A percentile compares a stretch with the other conserved stretches of the same genome.
phyloP scores from a whole-genome alignment of 2,888 invertebrate species.

The Ischnura elegans region DNA sequence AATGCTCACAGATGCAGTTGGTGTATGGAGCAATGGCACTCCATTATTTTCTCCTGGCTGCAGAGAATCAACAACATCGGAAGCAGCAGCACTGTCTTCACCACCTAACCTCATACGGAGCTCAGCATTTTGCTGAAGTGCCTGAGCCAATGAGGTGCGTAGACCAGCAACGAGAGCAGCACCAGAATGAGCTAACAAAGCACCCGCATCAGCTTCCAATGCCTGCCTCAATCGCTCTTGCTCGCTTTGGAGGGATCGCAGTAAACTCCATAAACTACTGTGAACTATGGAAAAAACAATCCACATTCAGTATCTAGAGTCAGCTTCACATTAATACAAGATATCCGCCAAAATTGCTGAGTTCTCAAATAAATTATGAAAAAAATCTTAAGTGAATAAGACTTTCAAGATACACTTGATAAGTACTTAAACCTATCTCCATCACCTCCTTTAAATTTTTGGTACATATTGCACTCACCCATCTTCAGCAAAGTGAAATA shows the following conservation, averaged over 20 bases:
- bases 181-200: constrained; percentile 71
- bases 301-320: no score
- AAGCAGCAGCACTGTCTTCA: constrained; percentile 25
- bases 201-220: constrained; percentile 79
- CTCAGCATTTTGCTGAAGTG: constrained; percentile 88
- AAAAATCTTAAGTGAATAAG: no score
- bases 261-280: constrained; percentile 78
- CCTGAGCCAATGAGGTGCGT: constrained; percentile 82
- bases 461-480: no score
- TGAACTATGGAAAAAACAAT: constrained; percentile 76
- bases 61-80: constrained; percentile 49
- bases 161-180: constrained; percentile 79
- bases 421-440: no score
- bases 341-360: no score
- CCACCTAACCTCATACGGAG: constrained; percentile 82
- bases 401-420: no score
- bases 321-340: no score
- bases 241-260: constrained; percentile 78
- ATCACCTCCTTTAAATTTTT: no score
- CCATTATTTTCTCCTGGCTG: constrained; percentile 15
- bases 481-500: no score
- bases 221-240: constrained; percentile 84
- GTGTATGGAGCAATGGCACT: constrained; percentile 48
- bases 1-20: constrained; percentile 58
- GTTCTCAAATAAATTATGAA: no score